Evolutionary conservation across 2,888 invertebrate species (phyloP), one percentile per base, ranked within the genome.

Genomic region (Tanaodytes sp.): DNA sequence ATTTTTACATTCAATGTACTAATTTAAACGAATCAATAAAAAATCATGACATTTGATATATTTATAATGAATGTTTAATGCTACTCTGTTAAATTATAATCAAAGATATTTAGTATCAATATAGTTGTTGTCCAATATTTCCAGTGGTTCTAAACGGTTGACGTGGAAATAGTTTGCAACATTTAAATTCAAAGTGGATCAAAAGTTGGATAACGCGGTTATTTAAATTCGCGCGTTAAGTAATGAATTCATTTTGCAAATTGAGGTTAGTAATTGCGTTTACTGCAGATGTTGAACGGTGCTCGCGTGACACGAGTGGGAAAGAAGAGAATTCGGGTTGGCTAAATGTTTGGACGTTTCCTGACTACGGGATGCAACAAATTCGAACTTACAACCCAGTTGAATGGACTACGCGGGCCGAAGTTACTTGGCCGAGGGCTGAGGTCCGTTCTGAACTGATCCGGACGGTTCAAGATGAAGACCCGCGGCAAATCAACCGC

Each of bases 361-460:
- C 9, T 27, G 27, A 27, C 27, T 27, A 20, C 40, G 51, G 52
- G 46, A 46, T 57, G 51, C 52, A 63, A 63, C 63, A 54, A 68
- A 63, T 52, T 52, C 39, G 39, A 58, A 62, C 46, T 58, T 45
- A 16, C n/a, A 52, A 37, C 45, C 11, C 43, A 16, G 40, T 14
- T 63, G 63, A 63, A 68, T 63, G 95, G 93, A 8, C 90, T 91
- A 91, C 88, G 91, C 5, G 85, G 93, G 84, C 42, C 43, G 23
- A 57, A 62, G 51, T 58, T 52, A 23, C 30, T 51, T 27, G 64
- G 20, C 49, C 54, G 19, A 66, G 46, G 12, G 45, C n/a, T 20
- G 45, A 39, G 33, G 23, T 36, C 31, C 37, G 19, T 16, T 46
- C 6, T 31, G 39, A 61, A 55, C 49, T 49, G 67, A 51, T 51